Evolutionary conservation across 2,888 invertebrate genomes (phyloP).

Genomic region (Caenorhabditis wallacei): DNA sequence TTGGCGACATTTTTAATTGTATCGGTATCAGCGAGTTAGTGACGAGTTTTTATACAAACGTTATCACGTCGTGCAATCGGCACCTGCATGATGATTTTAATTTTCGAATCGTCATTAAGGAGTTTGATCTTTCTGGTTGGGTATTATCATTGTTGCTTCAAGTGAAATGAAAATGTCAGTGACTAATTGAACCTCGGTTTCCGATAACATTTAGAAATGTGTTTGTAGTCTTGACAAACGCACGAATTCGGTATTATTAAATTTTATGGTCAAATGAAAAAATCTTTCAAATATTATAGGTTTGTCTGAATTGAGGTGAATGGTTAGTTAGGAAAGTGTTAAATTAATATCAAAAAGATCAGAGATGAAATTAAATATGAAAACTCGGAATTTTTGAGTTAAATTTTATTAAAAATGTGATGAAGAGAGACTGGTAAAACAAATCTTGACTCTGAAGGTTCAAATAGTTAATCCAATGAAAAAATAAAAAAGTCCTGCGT

Average conservation of each 20-base stretch:
- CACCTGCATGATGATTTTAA: conserved; percentile 42
- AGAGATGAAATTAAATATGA: too few relatives aligned
- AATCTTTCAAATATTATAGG: too few relatives aligned
- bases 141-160: conserved; percentile 14
- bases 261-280: too few relatives aligned
- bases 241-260: too few relatives aligned
- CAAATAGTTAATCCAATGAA: too few relatives aligned
- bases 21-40: conserved; percentile 24
- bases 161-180: conserved; percentile 27
- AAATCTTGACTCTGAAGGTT: too few relatives aligned
- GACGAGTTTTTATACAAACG: conserved; percentile 39
- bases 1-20: conserved; percentile 48
- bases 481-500: conserved; percentile 62
- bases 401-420: too few relatives aligned
- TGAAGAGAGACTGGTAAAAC: too few relatives aligned
- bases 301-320: too few relatives aligned
- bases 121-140: conserved; percentile 44
- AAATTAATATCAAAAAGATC: too few relatives aligned
- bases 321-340: too few relatives aligned
- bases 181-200: conserved; percentile 31
- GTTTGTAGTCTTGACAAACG: conserved; percentile 9
- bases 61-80: conserved; percentile 27
- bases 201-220: conserved; percentile 4
- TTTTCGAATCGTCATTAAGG: conserved; percentile 49
- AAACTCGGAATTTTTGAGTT: too few relatives aligned